Base-by-base conservation (phyloP, 2,888 invertebrate genomes). In the Paralinhomoeus sp. region DNA sequence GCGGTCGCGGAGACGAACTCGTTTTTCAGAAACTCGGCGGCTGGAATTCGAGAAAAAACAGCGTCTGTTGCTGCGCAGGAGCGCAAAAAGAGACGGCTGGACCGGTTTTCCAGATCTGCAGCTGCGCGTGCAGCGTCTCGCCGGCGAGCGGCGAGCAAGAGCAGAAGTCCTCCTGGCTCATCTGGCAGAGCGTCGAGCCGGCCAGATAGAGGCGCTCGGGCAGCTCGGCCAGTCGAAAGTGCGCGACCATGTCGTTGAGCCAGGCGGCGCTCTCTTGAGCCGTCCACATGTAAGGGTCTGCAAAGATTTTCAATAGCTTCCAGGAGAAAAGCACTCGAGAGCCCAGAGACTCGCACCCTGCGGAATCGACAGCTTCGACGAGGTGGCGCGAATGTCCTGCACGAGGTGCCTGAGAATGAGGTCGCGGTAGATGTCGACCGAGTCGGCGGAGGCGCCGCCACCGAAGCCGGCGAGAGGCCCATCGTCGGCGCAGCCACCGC, bases 91-190 rank as follows among this genome's bases (percentile, higher is more conserved):
- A n/a, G n/a, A n/a, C n/a, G n/a, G n/a, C n/a, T n/a, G n/a, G n/a
- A 46, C 46, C 59, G 13, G 58, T 58, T 40, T 54, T 55, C 59
- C 59, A 59, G 7, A 59, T 50, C 45, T 59, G 57, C 22, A 59
- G 49, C 44, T 60, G 59, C 15, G 58, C 59, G 48, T 57, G 52
- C 21, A 59, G 48, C 9, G 55, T 55, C 40, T 60, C 59, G 20
- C 56, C 59, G 12, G 55, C 54, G 34, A 51, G 51, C 13, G 53
- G 53, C 22, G 48, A 42, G 21, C 37, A 24, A 2, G 35, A 24
- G 17, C 36, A 24, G 18, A 54, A 49, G 21, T 56, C 48, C 18
- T 53, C 48, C 37, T 48, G 49, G 35, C 45, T 48, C 53, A 58
- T 53, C 24, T 43, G 42, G 43, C 56, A 45, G 42, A 58, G 42